Evolutionary conservation across 2,113 vertebrate genomes (phyloP), one percentile per base, ranked within the genome.

Genomic region (Cephalophus harveyi): DNA sequence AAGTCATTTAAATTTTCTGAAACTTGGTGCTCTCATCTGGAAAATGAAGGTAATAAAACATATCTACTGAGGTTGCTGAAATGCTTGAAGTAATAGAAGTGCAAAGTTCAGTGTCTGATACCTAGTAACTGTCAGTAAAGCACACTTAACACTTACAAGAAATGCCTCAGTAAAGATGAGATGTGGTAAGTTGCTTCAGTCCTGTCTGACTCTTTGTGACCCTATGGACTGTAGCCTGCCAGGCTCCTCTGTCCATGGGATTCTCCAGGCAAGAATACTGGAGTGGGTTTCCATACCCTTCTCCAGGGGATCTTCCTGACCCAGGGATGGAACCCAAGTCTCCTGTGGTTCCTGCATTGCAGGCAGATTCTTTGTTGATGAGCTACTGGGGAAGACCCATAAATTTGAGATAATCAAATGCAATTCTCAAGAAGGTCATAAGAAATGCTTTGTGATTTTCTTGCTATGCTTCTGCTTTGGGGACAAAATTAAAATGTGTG

Each of bases 401-500:
- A 76, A 43, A 27, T 5, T 3, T 25, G 17, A 33, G 50, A 59
- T 19, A 46, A 36, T 74, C 54, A 89, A 93, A 33, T 0, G 0
- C 8, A 40, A 67, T 55, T 92, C 50, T 19, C 33, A 76, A 52
- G 60, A 62, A 81, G 33, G 89, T 94, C 64, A 59, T n/a, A 60
- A 60, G 54, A 94, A 92, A 89, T 81, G 59, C 3, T 55, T 5
- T 79, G 12, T 86, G 16, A 52, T 30, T 46, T 92, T 97, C 60
- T 84, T 71, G 46, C 90, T 81, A 2, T 46, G 0, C 78, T 94
- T 86, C 48, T 91, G 14, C 60, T 36, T 89, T 82, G 11, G 78
- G 1, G 76, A 93, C 67, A 90, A 97, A 97, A 90, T n/a, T n/a
- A n/a, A n/a, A n/a, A n/a, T 60, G 59, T 62, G 12, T 60, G 46